Base-by-base conservation (phyloP, 2,888 invertebrate genomes). In the Drosophila limbata region DNA sequence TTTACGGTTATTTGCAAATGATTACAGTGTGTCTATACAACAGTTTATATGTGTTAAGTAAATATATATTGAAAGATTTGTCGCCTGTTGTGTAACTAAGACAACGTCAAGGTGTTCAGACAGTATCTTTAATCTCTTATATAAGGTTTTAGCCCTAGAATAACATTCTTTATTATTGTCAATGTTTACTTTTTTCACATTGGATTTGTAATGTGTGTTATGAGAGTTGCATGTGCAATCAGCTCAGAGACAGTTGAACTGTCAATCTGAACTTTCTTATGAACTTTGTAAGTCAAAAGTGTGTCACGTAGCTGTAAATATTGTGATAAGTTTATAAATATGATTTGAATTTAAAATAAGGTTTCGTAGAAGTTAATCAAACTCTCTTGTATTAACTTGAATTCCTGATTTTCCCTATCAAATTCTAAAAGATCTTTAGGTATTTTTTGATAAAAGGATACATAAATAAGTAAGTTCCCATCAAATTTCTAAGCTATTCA, bases 1-100 rank as follows among this genome's bases (percentile, higher is more conserved):
- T 76, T 84, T 86, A 78, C 87, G 64, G 79, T 79, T 85, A 73
- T 81, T 84, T 77, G 84, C 81, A 67, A 83, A 67, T 69, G 67
- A 77, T 74, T 81, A 71, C 62, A 48, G 51, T 52, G 33, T 69
- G 64, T 73, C 50, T 73, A 48, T 55, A 59, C 25, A 37, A 15
- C 59, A 62, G 42, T 53, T 52, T 42, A 40, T 40, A 53, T 55
- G 33, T 63, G 31, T 47, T 45, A 37, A 31, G 28, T 66, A 17
- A 13, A 33, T 64, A 55, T 53, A 11, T 13, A 45, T 48, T 25
- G 31, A 53, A 21, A 53, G 33, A 63, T 75, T 42, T 65, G 45
- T 39, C 52, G 53, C 47, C 25, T 21, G 66, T 74, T 70, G 70
- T 62, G 62, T 67, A 70, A 73, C 37, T 31, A n/a, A 50, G 37